These are phyloP conservation scores for Petrocephalus sullivani DNA, from an alignment of 2,797 vertebrate species.

Conservation along the genomic window DNA sequence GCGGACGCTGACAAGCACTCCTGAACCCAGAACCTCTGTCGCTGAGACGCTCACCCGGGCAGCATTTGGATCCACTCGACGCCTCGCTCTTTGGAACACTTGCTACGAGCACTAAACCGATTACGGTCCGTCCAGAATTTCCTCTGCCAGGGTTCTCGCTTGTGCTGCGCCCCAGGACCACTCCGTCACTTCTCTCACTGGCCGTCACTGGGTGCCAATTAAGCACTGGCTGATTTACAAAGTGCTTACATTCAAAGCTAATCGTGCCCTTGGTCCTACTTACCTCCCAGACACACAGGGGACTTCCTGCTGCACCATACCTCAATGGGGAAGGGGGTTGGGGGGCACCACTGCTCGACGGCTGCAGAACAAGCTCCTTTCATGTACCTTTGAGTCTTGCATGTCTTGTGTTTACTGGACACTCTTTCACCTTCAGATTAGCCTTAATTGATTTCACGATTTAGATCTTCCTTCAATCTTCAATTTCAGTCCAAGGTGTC, in stretches of 20 bases:
- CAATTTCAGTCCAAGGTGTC: not conserved
- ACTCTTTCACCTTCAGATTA: not conserved
- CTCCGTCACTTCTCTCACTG: not conserved
- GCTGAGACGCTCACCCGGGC: not conserved
- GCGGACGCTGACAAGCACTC: not conserved
- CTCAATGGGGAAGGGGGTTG: not conserved
- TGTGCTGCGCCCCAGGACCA: not conserved
- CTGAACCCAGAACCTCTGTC: not conserved
- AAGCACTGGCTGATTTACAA: not conserved
- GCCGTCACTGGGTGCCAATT: slow-evolving; percentile 1
- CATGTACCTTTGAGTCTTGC: not conserved
- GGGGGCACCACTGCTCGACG: not conserved
- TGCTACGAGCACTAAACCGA: not conserved
- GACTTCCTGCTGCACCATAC: not conserved
- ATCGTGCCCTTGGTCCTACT: slow-evolving; percentile 5
- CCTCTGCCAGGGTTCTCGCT: slow-evolving; percentile 5
- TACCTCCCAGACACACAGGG: not conserved
- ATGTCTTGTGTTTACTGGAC: not conserved
- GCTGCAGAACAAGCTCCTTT: not conserved
- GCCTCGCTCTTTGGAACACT: not conserved
- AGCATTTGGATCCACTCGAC: not conserved
- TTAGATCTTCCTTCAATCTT: not conserved
- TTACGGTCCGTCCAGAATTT: not conserved
- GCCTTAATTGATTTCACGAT: not conserved
- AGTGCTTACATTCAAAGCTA: not conserved